Evolutionary conservation across 2,113 vertebrate species (phyloP), one percentile per base, ranked within the genome.

Genomic region (Gymnocephalus cernua): DNA sequence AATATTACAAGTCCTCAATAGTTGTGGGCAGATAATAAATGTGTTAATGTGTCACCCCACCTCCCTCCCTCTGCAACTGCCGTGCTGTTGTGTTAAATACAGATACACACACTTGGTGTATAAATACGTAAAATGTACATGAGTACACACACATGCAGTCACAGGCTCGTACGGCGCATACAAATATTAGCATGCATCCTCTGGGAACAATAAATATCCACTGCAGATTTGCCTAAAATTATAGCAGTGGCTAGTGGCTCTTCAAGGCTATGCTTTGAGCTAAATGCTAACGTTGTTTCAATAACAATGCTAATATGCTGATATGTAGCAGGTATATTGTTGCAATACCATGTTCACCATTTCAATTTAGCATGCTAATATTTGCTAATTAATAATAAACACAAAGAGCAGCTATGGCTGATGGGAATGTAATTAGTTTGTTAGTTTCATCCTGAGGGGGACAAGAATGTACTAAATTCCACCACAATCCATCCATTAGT

Each of bases 1-100:
- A 54, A 56, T 64, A 63, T 41, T 50, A 74, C 47, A 76, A 64
- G 9, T 65, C 53, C 27, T 45, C 12, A 23, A 47, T 13, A 44
- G 10, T n/a, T 2, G n/a, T 63, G 71, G 58, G n/a, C 35, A 56
- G 12, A 48, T n/a, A 48, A 56, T 35, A 29, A 53, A 35, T 25
- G 21, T 51, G 38, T 51, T 65, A 62, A 61, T 68, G 35, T 48
- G 54, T 67, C 50, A 56, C 15, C 18, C 21, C 64, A 4, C 35
- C 38, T 21, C 2, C 25, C 47, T 8, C 27, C 6, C 21, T 19
- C 25, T 21, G 63, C 32, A 56, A 35, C 25, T n/a, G 38, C 18
- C 19, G 21, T 21, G 19, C 63, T 38, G 2, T 8, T 29, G 18
- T n/a, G 1, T 35, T 44, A 77, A 38, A 69, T 18, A 57, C 19